Base-by-base conservation (phyloP, 2,888 invertebrate genomes). In the Sussaba pulchella region DNA sequence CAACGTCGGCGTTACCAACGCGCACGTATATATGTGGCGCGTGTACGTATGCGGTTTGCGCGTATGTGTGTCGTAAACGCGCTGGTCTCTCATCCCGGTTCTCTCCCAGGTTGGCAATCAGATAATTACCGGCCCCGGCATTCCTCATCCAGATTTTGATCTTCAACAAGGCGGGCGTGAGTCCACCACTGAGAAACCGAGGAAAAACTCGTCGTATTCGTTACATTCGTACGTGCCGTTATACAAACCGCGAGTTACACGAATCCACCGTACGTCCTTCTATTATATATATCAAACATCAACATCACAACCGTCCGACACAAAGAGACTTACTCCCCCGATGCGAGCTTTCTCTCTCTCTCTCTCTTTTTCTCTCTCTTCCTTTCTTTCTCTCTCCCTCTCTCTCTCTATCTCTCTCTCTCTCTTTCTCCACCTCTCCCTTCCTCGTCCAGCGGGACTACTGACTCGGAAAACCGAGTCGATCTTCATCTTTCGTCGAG, bases 81-180 rank as follows among this genome's bases (percentile, higher is more conserved):
- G 43, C 54, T 12, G 12, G 14, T 5, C 50, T 57, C 54, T 41
- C 63, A 59, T 70, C 69, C 52, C 47, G 52, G 17, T 59, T 61
- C 36, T 24, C 36, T 43, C 71, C 50, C 26, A 36, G 47, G 31
- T 41, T 45, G 71, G 79, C 75, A 61, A 75, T 80, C 80, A 72
- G 80, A 80, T 80, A 79, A 79, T 80, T 71, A 75, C 71, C 39
- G 39, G 61, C 66, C 36, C 57, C 57, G 52, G 71, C 71, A 80
- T 80, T 80, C 75, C 75, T 75, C 80, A 75, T 75, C 71, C 75
- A 71, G 75, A 75, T 80, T 80, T 54, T 67, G 54, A 80, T 80
- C 80, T 74, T 39, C 14, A 10, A 8, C 64, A 14, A 50, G 52
- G 19, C 54, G 63, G 57, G 54, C 54, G 61, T 10, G 67, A 52